Evolutionary conservation across 2,797 vertebrate genomes (phyloP).

Genomic region (Jordanella pulchra): DNA sequence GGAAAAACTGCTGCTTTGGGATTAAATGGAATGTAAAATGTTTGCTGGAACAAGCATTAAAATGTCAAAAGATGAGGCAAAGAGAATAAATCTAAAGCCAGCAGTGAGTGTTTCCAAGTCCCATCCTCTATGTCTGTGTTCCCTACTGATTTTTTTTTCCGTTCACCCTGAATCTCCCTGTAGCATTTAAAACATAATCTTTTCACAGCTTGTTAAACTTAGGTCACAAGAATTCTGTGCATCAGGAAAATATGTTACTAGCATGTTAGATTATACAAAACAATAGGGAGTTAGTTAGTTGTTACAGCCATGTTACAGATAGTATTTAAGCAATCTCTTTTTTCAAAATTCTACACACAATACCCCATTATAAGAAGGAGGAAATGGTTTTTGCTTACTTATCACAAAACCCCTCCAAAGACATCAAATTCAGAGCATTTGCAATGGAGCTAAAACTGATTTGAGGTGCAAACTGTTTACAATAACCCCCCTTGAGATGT

Average conservation of each 20-base stretch:
- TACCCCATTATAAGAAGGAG: too few relatives aligned
- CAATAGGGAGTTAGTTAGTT: too few relatives aligned
- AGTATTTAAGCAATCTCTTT: too few relatives aligned
- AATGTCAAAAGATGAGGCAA: conserved; percentile 10
- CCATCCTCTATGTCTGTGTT: not conserved
- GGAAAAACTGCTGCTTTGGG: conserved; percentile 24
- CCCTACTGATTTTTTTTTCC: not conserved
- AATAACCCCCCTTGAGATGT: too few relatives aligned
- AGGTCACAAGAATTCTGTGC: not conserved
- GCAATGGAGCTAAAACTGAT: too few relatives aligned
- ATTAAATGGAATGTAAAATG: conserved; percentile 16
- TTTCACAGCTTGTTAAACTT: not conserved
- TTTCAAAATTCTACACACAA: too few relatives aligned
- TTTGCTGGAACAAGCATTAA: conserved; percentile 24
- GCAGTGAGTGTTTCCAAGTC: conserved; percentile 1
- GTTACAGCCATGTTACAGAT: too few relatives aligned
- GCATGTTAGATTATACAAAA: too few relatives aligned
- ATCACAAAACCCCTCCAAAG: too few relatives aligned
- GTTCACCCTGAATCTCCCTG: not conserved
- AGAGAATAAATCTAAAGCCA: conserved; percentile 23
- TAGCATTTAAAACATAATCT: not conserved
- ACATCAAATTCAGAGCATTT: too few relatives aligned
- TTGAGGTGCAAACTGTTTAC: too few relatives aligned
- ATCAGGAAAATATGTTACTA: not conserved
- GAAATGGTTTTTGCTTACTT: too few relatives aligned